Evolutionary conservation across 2,113 vertebrate genomes (phyloP).

Genomic region (Oreochromis tanganicae): DNA sequence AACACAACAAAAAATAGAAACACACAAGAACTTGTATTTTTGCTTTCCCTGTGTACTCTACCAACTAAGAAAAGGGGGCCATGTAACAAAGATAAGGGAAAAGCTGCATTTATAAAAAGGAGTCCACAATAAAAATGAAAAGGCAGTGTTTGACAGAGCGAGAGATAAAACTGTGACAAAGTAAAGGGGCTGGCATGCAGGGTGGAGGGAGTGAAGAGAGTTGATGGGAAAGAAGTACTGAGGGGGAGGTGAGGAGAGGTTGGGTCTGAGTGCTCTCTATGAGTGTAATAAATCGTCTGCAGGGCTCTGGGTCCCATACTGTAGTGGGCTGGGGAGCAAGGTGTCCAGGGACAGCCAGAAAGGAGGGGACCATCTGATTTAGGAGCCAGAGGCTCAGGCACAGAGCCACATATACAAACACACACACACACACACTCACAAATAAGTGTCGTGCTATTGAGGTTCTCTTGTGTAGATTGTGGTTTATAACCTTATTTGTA

Average conservation of each 20-base stretch:
- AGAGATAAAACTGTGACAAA: background rate
- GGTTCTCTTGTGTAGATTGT: background rate
- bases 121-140: background rate
- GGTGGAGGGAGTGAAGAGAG: slow-evolving; percentile 7
- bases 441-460: background rate
- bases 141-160: background rate
- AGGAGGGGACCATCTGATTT: slow-evolving; percentile 56
- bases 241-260: slow-evolving; percentile 38
- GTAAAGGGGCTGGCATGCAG: background rate
- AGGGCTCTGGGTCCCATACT: slow-evolving; percentile 37
- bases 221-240: slow-evolving; percentile 31
- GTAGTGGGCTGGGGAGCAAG: slow-evolving; percentile 23
- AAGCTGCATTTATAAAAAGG: background rate
- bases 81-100: background rate
- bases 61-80: background rate
- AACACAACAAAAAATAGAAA: background rate
- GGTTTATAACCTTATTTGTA: background rate
- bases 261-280: slow-evolving; percentile 10
- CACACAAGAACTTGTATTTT: background rate
- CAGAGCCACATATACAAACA: background rate
- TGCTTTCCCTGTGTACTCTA: background rate
- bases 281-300: slow-evolving; percentile 51
- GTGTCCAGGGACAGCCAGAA: slow-evolving; percentile 47
- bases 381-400: slow-evolving; percentile 36
- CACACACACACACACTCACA: background rate